Conservation (phyloP, 2,888 invertebrate species). For the Dorcus hopei region DNA sequence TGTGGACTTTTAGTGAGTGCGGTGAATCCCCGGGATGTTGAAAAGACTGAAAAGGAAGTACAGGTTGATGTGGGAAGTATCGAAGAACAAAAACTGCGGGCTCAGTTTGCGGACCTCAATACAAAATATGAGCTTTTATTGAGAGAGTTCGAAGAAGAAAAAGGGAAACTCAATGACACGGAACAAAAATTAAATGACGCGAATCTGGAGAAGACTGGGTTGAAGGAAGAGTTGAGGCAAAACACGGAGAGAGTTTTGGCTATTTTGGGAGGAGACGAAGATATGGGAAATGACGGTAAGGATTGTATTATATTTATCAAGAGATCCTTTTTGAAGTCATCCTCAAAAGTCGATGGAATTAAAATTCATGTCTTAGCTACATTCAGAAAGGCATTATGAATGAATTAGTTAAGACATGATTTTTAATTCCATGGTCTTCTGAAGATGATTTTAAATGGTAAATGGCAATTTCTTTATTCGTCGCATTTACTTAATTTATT, state of each 20-base stretch:
- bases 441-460: no score
- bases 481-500: no score
- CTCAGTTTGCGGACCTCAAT: constrained; percentile 56
- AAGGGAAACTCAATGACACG: constrained; percentile 52
- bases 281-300: constrained; percentile 54
- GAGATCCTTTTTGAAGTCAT: no score
- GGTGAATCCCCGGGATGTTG: constrained; percentile 38
- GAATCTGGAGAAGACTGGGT: constrained; percentile 68
- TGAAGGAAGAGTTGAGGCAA: constrained; percentile 69
- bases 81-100: constrained; percentile 61
- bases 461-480: no score
- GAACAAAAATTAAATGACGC: constrained; percentile 66
- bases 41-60: constrained; percentile 38
- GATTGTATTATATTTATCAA: constrained; percentile 33
- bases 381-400: no score
- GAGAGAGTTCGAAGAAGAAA: constrained; percentile 44
- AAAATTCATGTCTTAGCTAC: no score
- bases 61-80: constrained; percentile 59
- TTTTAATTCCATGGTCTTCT: no score
- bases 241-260: constrained; percentile 71
- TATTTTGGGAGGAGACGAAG: constrained; percentile 53
- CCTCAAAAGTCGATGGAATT: no score
- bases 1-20: constrained; percentile 54
- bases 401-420: no score
- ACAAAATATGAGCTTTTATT: constrained; percentile 63